Evolutionary conservation across 1,140 invertebrate genomes (phyloP).

Genomic region (Scaptomyza graminum): DNA sequence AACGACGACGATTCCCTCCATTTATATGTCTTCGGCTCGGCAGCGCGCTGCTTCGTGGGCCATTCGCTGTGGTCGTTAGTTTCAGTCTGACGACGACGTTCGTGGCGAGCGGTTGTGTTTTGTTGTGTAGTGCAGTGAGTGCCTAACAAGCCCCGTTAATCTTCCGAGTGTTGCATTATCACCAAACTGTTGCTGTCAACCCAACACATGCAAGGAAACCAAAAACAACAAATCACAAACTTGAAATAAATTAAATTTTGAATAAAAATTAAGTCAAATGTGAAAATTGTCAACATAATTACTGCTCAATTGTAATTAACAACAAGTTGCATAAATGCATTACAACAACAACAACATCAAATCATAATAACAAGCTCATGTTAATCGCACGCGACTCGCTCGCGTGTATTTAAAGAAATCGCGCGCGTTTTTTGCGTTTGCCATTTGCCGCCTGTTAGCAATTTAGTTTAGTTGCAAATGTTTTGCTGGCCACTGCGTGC

Average conservation of each 20-base stretch:
- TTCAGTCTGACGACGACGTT: constrained; percentile 71
- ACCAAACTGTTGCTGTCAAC: constrained; percentile 29
- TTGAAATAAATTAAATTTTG: neutral
- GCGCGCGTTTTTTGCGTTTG: constrained; percentile 59
- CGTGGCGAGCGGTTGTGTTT: constrained; percentile 63
- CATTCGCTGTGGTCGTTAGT: constrained; percentile 18
- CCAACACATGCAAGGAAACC: neutral
- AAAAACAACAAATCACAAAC: neutral
- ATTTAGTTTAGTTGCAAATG: constrained; percentile 54
- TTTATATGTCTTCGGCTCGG: constrained; percentile 51
- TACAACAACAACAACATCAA: constrained; percentile 5
- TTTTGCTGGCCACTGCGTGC: constrained; percentile 63
- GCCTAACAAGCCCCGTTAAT: constrained; percentile 1
- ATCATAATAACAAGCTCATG: constrained; percentile 25
- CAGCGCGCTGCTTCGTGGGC: constrained; percentile 40
- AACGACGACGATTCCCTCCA: constrained; percentile 49
- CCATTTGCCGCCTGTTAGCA: constrained; percentile 61
- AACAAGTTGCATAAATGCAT: constrained; percentile 41
- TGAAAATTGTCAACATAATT: constrained; percentile 1
- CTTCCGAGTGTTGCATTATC: constrained; percentile 18
- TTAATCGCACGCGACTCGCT: constrained; percentile 32
- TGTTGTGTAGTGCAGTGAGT: neutral
- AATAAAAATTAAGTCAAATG: neutral
- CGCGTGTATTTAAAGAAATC: constrained; percentile 54
- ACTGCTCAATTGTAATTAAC: constrained; percentile 27